Evolutionary conservation across 2,888 invertebrate genomes (phyloP).

Genomic region (Cheilosia vernalis): DNA sequence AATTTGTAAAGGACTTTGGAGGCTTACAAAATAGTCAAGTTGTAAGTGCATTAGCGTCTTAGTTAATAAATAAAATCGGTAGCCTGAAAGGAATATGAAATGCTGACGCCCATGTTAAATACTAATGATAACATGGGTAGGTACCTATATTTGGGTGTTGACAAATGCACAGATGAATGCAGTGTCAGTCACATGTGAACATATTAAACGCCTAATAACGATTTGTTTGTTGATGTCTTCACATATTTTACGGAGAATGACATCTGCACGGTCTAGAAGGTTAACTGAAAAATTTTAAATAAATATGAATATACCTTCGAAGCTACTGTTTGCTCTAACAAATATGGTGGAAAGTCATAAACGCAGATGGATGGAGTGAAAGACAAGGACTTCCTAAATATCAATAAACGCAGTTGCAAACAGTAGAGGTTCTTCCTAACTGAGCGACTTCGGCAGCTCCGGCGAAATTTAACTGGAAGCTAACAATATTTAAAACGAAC

Average conservation of each 20-base stretch:
- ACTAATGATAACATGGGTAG: conserved; percentile 52
- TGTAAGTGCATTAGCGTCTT: conserved; percentile 40
- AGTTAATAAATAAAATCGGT: conserved; percentile 18
- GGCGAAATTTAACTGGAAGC: too few relatives aligned
- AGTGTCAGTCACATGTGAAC: conserved; percentile 10
- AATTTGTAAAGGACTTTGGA: conserved; percentile 10
- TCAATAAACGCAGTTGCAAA: too few relatives aligned
- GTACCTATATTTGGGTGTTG: conserved; percentile 27
- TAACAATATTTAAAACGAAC: too few relatives aligned
- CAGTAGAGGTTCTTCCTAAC: too few relatives aligned
- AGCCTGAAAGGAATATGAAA: conserved; percentile 46
- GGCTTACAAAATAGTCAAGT: conserved; percentile 17
- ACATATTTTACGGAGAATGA: conserved; percentile 51
- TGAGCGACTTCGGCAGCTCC: too few relatives aligned
- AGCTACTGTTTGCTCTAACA: neutral
- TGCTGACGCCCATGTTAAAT: conserved; percentile 32
- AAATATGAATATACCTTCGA: neutral
- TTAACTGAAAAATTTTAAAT: neutral
- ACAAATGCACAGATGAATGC: conserved; percentile 47
- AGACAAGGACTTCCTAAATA: too few relatives aligned
- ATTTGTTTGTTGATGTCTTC: conserved; percentile 9
- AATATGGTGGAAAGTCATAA: neutral
- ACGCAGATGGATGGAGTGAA: neutral
- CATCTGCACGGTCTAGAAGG: conserved; percentile 41
- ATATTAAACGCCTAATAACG: conserved; percentile 18